These are phyloP conservation scores for Tenthredo distinguenda DNA, from an alignment of 2,888 invertebrate species.

Conservation along the genomic window DNA sequence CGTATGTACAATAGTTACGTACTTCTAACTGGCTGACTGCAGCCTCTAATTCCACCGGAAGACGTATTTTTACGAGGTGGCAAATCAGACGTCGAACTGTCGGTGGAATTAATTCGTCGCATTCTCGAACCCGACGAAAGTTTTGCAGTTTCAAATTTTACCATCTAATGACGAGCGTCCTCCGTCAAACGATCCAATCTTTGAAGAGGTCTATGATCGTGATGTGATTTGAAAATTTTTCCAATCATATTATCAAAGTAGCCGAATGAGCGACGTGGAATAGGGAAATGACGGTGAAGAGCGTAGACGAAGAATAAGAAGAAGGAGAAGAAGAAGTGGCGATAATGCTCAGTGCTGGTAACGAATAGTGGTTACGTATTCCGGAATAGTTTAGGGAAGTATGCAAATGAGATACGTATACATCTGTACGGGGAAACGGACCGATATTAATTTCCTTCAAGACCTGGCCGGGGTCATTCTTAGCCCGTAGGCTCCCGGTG, in stretches of 20 bases:
- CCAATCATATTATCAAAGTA: background rate
- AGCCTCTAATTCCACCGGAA: background rate
- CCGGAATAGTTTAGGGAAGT: constrained; percentile 25
- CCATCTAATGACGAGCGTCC: background rate
- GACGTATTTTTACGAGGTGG: constrained; percentile 20
- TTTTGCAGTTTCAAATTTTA: background rate
- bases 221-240: constrained; percentile 21
- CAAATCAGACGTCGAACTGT: background rate
- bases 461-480: constrained; percentile 70
- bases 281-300: background rate
- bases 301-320: background rate
- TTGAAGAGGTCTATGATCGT: background rate
- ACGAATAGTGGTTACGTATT: background rate
- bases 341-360: background rate
- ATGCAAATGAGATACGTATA: constrained; percentile 41
- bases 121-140: background rate
- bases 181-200: background rate
- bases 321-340: background rate
- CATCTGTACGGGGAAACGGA: constrained; percentile 43
- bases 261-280: background rate
- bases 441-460: constrained; percentile 70
- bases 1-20: constrained; percentile 34
- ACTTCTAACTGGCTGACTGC: constrained; percentile 42
- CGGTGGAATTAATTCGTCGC: background rate
- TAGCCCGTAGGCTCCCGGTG: constrained; percentile 53